Evolutionary conservation across 2,888 invertebrate species (phyloP), one percentile per base, ranked within the genome.

Genomic region (Mythimna ferrago): DNA sequence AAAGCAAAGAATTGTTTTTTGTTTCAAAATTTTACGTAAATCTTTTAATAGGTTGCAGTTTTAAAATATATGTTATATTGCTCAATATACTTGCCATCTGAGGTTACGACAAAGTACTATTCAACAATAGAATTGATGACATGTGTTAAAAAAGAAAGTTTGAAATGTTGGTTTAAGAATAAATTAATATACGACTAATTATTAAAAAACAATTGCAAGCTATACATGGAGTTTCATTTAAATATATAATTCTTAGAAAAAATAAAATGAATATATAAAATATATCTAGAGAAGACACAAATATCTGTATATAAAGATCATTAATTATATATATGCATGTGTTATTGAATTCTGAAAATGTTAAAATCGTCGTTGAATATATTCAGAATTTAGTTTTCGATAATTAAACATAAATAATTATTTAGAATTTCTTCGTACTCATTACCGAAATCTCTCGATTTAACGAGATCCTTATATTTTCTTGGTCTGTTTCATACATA

Each of bases 1-100:
- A 54, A 35, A 11, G 10, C 21, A 11, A 44, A 19, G 19, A 51
- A 41, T 57, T 66, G 6, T 65, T 7, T 66, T 32, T 54, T 57
- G 60, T 60, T 26, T 32, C 32, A 48, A 21, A 53, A 35, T 51
- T 76, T 71, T 61, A 65, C 0, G 11, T 56, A 44, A 76, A 61
- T 71, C 56, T 62, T n/a, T 56, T 62, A 19, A 60, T 57, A 71
- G 16, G 48, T 65, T 60, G 0, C 35, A 10, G 4, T 38, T 70
- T 65, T 3, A 61, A 61, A 62, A 62, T 35, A 71, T 9, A 44
- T 0, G 2, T 7, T 38, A 16, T 4, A 19, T 9, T 26, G 7
- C 16, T n/a, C 11, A 26, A 32, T 48, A 48, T 48, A 16, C 1
- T 16, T 48, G 5, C 4, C 16, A 48, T n/a, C 26, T 21, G 16